These are phyloP conservation scores for Channa argus DNA, from an alignment of 2,113 vertebrate species.

Conservation along the genomic window DNA sequence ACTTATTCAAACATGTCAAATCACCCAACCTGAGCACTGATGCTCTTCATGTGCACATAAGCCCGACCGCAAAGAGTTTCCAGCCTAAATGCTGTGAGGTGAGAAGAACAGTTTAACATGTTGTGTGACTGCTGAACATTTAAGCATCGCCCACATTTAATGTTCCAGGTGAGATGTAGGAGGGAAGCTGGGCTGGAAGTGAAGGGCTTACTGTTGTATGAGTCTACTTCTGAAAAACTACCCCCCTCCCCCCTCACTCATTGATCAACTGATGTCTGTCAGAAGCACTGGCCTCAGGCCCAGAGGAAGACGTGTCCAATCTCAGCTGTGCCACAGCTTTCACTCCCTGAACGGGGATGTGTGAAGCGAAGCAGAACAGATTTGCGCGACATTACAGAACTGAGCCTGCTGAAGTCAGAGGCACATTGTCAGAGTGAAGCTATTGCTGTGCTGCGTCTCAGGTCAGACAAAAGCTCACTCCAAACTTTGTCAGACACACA, in stretches of 20 bases:
- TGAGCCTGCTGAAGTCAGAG: neutral
- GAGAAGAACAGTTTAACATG: constrained; percentile 21
- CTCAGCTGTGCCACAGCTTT: constrained; percentile 24
- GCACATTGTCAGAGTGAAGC: constrained; percentile 22
- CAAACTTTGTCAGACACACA: constrained; percentile 14
- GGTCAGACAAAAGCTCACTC: neutral
- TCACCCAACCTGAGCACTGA: no score
- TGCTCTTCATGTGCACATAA: neutral
- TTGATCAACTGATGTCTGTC: constrained; percentile 15
- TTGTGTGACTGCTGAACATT: constrained; percentile 44
- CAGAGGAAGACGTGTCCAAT: neutral
- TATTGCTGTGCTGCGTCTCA: constrained; percentile 8
- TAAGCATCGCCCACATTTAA: constrained; percentile 44
- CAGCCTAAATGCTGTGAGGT: neutral
- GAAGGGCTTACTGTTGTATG: constrained; percentile 29
- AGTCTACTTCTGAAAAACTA: constrained; percentile 34
- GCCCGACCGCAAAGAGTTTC: constrained; percentile 3
- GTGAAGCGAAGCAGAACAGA: constrained; percentile 23
- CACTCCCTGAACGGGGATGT: neutral
- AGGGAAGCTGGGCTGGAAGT: constrained; percentile 20
- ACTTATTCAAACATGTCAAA: no score
- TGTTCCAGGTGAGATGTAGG: constrained; percentile 62
- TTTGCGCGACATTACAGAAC: constrained; percentile 13
- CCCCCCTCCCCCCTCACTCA: neutral
- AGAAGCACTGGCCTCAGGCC: neutral